Conservation (phyloP, 30 jellyfish, hydroid and myxozoan genomes). For the Aurelia coerulea region DNA sequence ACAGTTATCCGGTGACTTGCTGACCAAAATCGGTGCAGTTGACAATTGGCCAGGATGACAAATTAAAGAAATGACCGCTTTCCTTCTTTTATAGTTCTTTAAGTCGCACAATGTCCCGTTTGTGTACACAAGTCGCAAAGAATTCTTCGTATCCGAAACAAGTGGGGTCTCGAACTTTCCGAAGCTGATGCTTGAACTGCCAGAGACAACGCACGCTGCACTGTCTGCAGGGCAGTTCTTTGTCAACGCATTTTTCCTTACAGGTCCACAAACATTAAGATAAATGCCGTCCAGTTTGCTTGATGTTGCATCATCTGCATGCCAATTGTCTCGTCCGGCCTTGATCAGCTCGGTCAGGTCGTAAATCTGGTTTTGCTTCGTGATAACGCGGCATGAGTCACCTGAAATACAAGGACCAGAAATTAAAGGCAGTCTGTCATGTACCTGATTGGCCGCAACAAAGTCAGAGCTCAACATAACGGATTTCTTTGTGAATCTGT, state of each 20-base stretch:
- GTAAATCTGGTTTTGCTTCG: slow-evolving; percentile 37
- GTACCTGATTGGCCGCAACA: too few relatives aligned
- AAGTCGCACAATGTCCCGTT: slow-evolving; percentile 66
- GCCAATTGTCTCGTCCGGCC: slow-evolving; percentile 53
- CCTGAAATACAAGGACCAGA: neutral
- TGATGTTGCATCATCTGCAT: slow-evolving; percentile 37
- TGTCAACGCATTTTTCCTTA: slow-evolving; percentile 31
- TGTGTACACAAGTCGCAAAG: slow-evolving; percentile 54
- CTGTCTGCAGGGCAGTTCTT: slow-evolving; percentile 55
- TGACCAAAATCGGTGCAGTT: slow-evolving; percentile 50
- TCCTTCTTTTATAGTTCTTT: neutral
- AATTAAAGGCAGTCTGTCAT: neutral
- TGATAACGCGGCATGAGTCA: slow-evolving; percentile 51
- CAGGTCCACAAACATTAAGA: slow-evolving; percentile 70
- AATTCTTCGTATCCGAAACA: slow-evolving; percentile 22
- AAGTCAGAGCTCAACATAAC: too few relatives aligned
- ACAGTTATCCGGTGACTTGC: slow-evolving; percentile 64
- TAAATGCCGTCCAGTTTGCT: slow-evolving; percentile 17
- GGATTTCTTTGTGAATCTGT: too few relatives aligned
- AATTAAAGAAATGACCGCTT: slow-evolving; percentile 32
- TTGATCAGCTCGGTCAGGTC: slow-evolving; percentile 67
- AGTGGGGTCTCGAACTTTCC: slow-evolving; percentile 56
- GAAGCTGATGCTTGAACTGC: slow-evolving; percentile 31
- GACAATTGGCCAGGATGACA: slow-evolving; percentile 81
- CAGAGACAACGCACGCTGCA: slow-evolving; percentile 66